Conservation (phyloP, 37 sponge, comb jelly and placozoan genomes). For the Lycopodina hypogea region DNA sequence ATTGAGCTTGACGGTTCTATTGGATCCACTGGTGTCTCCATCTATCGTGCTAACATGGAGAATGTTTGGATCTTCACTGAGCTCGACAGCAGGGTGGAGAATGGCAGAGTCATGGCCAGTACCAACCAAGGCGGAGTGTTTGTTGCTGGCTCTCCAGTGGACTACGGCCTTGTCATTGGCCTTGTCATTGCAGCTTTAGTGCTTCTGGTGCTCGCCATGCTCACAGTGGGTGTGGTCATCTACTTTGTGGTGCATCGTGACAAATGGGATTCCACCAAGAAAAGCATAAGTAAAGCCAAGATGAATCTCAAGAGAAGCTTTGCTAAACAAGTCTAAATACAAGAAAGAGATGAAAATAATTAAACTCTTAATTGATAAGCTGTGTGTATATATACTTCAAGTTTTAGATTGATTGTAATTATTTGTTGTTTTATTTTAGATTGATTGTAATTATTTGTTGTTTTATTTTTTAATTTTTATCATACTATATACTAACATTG, state of each 20-base stretch:
- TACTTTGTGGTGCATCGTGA: constrained; percentile 57
- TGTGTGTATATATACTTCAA: no score
- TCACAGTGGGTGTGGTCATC: constrained; percentile 11
- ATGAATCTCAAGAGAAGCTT: constrained; percentile 67
- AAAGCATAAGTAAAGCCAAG: constrained; percentile 15
- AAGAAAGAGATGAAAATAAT: not conserved
- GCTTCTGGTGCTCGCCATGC: constrained; percentile 43
- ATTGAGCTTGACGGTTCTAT: constrained; percentile 6
- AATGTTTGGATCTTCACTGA: constrained; percentile 21
- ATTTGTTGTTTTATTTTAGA: no score
- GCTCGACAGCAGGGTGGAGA: constrained; percentile 32
- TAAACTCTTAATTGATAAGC: not conserved
- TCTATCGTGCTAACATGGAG: constrained; percentile 32
- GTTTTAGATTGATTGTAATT: not conserved
- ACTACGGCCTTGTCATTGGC: constrained; percentile 29
- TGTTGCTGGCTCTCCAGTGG: constrained; percentile 37
- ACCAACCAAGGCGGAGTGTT: constrained; percentile 69
- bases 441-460: no score
- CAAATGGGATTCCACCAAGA: constrained; percentile 43
- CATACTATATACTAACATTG: no score
- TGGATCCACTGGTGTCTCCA: not conserved
- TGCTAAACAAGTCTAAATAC: constrained; percentile 65
- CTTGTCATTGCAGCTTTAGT: constrained; percentile 34
- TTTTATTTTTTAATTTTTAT: no score
- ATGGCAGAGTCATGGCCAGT: constrained; percentile 37